phyloP scores from a whole-genome alignment of 2,113 vertebrate species.

The Gymnocephalus cernua region DNA sequence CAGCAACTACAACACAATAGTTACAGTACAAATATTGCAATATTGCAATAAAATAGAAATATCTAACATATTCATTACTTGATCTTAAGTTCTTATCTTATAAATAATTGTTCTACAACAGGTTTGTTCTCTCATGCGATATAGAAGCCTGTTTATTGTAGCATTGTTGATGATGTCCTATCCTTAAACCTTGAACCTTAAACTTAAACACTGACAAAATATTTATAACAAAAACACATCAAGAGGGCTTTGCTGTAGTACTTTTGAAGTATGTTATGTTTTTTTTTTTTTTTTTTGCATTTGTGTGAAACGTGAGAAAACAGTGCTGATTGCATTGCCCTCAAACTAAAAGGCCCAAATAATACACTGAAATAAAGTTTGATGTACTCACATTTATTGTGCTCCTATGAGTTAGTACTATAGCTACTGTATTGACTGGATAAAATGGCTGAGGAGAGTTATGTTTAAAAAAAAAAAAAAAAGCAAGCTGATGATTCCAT shows the following conservation, averaged over 20 bases:
- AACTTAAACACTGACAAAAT: no score
- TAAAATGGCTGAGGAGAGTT: conserved; percentile 40
- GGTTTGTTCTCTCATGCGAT: not conserved
- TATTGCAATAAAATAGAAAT: no score
- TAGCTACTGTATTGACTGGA: conserved; percentile 18
- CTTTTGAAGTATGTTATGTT: no score
- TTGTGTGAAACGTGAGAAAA: not conserved
- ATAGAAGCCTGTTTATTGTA: not conserved
- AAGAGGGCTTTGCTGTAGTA: no score
- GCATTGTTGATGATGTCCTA: not conserved
- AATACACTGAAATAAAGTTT: conserved; percentile 6
- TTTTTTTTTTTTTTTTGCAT: no score
- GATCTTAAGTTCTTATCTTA: not conserved
- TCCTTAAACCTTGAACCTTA: not conserved
- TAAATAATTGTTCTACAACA: not conserved
- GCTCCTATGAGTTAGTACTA: conserved; percentile 21
- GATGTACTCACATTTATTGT: not conserved
- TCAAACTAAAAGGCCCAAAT: conserved; percentile 1
- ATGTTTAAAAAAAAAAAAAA: conserved; percentile 40
- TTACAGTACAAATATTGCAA: not conserved
- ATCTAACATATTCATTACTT: not conserved
- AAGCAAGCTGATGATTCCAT: conserved; percentile 69
- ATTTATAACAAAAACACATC: no score
- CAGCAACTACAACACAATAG: not conserved
- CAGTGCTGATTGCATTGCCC: not conserved